Conservation (phyloP, 2,888 invertebrate species). For the Lasioglossum malachurum region DNA sequence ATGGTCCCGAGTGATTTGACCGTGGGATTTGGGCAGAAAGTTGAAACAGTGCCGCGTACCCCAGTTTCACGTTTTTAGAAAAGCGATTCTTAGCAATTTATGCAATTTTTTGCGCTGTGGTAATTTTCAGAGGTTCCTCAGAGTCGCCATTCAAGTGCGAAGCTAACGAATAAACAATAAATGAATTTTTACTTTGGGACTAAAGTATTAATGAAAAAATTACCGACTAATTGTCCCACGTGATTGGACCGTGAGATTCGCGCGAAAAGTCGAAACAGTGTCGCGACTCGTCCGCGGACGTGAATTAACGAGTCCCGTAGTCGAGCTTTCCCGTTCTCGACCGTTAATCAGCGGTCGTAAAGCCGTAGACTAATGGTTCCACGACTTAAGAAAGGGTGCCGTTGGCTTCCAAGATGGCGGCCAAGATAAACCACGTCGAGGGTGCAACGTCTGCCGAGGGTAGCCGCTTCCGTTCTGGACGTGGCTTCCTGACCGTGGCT, state of each 20-base stretch:
- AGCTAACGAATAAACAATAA: too few species aligned
- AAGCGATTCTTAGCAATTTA: too few species aligned
- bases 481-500: constrained; percentile 47
- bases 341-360: constrained; percentile 44
- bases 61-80: too few species aligned
- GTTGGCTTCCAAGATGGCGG: constrained; percentile 48
- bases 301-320: background rate
- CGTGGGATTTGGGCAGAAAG: background rate
- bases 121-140: too few species aligned
- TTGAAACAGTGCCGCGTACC: background rate
- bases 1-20: background rate
- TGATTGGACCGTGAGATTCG: background rate
- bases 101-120: too few species aligned
- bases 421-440: constrained; percentile 54
- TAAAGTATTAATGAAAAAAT: too few species aligned
- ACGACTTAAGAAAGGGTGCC: constrained; percentile 40
- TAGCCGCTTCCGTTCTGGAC: constrained; percentile 59
- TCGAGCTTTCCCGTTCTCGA: constrained; percentile 3
- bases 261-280: background rate
- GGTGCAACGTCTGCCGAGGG: constrained; percentile 45
- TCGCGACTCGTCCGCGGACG: background rate
- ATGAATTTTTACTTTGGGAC: background rate
- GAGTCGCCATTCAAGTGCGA: too few species aligned
- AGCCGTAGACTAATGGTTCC: constrained; percentile 32
- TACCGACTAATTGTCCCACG: background rate